These are phyloP conservation scores for Neodiprion virginianus DNA, from an alignment of 1,140 invertebrate genomes.

Conservation along the genomic window DNA sequence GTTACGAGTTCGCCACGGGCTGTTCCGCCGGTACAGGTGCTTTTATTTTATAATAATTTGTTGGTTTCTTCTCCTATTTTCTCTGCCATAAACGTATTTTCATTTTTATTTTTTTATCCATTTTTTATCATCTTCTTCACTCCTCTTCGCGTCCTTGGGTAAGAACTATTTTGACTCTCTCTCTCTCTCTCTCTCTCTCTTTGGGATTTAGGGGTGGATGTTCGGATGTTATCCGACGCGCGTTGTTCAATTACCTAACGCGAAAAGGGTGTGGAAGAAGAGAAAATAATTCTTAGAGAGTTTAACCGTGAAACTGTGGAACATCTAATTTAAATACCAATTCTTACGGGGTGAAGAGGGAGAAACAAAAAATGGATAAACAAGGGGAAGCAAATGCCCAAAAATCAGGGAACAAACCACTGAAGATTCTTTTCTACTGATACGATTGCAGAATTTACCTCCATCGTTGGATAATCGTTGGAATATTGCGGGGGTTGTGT, in stretches of 20 bases:
- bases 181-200: neutral
- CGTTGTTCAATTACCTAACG: neutral
- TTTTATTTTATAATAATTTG: conserved; percentile 3
- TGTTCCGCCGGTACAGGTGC: neutral
- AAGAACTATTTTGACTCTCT: neutral
- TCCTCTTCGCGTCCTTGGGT: neutral
- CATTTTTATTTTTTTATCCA: neutral
- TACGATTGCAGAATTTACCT: too few species aligned
- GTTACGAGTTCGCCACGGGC: neutral
- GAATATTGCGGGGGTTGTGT: too few species aligned
- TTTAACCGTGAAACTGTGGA: too few species aligned
- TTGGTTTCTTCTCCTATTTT: neutral
- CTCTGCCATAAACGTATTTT: neutral
- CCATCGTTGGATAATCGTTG: too few species aligned
- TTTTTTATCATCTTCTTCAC: neutral
- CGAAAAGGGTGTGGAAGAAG: neutral
- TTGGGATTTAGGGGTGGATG: neutral
- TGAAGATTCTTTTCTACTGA: too few species aligned
- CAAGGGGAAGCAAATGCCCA: too few species aligned
- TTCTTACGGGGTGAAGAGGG: too few species aligned
- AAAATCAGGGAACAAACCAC: too few species aligned
- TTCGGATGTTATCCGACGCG: neutral
- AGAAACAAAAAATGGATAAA: too few species aligned
- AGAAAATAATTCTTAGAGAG: too few species aligned
- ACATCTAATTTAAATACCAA: too few species aligned